These are phyloP conservation scores for Fissipunctia ypsillon DNA, from an alignment of 2,888 invertebrate genomes.

Conservation along the genomic window DNA sequence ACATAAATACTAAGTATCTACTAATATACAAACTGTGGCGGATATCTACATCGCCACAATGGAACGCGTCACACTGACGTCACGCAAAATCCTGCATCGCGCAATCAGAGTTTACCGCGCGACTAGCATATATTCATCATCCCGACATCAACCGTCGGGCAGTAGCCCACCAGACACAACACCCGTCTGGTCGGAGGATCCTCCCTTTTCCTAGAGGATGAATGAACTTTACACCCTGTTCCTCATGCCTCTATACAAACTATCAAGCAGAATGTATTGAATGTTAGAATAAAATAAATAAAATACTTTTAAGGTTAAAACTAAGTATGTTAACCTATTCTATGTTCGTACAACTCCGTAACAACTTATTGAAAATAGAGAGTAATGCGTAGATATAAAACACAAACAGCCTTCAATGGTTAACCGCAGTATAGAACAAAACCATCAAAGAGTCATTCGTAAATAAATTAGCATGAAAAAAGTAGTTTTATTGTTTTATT, in stretches of 20 bases:
- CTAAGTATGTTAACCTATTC: conserved; percentile 52
- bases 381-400: conserved; percentile 71
- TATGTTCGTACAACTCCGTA: conserved; percentile 54
- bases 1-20: conserved; percentile 46
- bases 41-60: too few species aligned
- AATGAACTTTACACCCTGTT: too few species aligned
- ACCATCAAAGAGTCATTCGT: conserved; percentile 71
- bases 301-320: conserved; percentile 49
- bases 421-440: conserved; percentile 71
- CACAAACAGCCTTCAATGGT: conserved; percentile 74
- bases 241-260: too few species aligned
- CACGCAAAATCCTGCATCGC: too few species aligned
- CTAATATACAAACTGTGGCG: too few species aligned
- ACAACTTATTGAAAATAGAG: conserved; percentile 63
- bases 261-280: conserved; percentile 63
- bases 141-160: too few species aligned
- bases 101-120: too few species aligned
- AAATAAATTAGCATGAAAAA: conserved; percentile 78
- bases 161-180: too few species aligned
- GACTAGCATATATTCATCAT: too few species aligned
- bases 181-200: too few species aligned
- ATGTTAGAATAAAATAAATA: conserved; percentile 62
- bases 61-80: too few species aligned
- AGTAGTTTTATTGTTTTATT: conserved; percentile 52
- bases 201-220: too few species aligned